phyloP scores from a whole-genome alignment of 2,888 invertebrate species.

The Apodemia duryi region DNA sequence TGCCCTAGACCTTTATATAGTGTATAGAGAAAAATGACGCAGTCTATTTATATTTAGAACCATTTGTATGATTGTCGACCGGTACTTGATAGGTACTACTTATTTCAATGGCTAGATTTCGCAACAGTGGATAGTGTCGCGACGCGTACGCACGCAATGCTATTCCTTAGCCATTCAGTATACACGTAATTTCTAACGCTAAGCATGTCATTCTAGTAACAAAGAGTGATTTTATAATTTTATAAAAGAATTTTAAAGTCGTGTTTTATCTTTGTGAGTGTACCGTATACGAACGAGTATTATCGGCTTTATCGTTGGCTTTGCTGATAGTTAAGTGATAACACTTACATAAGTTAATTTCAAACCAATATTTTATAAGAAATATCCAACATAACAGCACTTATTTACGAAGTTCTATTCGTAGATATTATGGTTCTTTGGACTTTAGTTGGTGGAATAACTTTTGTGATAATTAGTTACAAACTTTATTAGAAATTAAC shows the following conservation, averaged over 20 bases:
- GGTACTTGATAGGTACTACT: neutral
- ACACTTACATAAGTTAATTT: neutral
- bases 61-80: neutral
- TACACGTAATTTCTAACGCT: neutral
- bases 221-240: neutral
- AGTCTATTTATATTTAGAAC: conserved; percentile 9
- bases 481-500: conserved; percentile 66
- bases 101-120: conserved; percentile 3
- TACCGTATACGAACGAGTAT: neutral
- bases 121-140: neutral
- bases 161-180: neutral
- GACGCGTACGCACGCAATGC: conserved; percentile 7
- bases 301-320: neutral
- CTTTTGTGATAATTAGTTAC: conserved; percentile 42
- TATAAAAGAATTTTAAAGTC: neutral
- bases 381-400: neutral
- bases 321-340: neutral
- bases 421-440: conserved; percentile 27
- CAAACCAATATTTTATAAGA: neutral
- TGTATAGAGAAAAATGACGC: neutral
- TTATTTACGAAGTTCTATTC: neutral
- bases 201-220: conserved; percentile 1
- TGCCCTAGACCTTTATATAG: too few species aligned
- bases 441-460: conserved; percentile 24
- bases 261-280: neutral